Evolutionary conservation across 2,113 vertebrate genomes (phyloP).

Genomic region (Megalops atlanticus): DNA sequence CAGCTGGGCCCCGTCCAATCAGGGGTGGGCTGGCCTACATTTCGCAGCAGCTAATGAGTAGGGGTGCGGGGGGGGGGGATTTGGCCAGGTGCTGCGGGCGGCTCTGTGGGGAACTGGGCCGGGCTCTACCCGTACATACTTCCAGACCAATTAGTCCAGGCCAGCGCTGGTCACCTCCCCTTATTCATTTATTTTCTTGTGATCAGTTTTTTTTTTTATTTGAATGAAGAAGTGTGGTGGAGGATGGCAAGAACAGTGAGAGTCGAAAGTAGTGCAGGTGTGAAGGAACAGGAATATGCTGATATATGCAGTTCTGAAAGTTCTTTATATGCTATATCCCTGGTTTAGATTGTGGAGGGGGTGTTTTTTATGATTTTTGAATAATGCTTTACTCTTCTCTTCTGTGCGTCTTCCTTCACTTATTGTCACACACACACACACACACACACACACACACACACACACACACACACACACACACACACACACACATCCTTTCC

Average conservation of each 20-base stretch:
- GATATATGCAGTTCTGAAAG: too few relatives aligned
- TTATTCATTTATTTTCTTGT: too few relatives aligned
- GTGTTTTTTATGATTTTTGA: too few relatives aligned
- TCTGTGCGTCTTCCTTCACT: background rate
- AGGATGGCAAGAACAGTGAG: too few relatives aligned
- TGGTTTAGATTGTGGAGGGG: too few relatives aligned
- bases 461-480: background rate
- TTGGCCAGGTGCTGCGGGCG: constrained; percentile 11
- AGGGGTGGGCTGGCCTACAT: constrained; percentile 18
- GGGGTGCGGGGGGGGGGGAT: constrained; percentile 37
- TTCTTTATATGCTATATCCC: too few relatives aligned
- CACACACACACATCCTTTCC: background rate
- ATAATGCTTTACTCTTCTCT: constrained; percentile 25
- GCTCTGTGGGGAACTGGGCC: constrained; percentile 31
- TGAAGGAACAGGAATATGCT: too few relatives aligned
- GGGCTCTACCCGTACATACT: constrained; percentile 30
- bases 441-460: background rate
- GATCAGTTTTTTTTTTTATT: too few relatives aligned
- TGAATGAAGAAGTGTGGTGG: too few relatives aligned
- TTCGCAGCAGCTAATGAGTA: constrained; percentile 35
- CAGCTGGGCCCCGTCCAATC: constrained; percentile 31
- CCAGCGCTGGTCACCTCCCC: constrained; percentile 26
- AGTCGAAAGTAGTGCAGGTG: too few relatives aligned
- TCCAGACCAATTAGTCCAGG: constrained; percentile 42
- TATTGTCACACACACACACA: background rate